Evolutionary conservation across 2,888 invertebrate species (phyloP).

Genomic region (Scaptomyza flava): DNA sequence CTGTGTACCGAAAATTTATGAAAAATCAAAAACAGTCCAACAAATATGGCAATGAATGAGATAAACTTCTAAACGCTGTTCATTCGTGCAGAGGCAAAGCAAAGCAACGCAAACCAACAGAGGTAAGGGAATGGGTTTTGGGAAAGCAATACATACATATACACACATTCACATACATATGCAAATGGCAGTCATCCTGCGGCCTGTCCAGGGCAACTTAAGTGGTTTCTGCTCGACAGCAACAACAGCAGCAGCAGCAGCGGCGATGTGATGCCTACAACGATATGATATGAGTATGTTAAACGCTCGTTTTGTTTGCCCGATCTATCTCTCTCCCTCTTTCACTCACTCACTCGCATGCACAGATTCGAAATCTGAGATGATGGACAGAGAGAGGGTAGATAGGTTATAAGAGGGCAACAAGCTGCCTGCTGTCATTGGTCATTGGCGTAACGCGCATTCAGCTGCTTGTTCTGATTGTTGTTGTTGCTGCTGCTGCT

Average conservation of each 20-base stretch:
- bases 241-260: constrained; percentile 12
- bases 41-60: constrained; percentile 78
- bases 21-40: constrained; percentile 56
- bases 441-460: constrained; percentile 74
- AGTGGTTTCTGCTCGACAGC: constrained; percentile 70
- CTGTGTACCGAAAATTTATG: constrained; percentile 29
- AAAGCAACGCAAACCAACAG: constrained; percentile 29
- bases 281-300: constrained; percentile 81
- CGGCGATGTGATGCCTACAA: constrained; percentile 74
- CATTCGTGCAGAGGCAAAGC: constrained; percentile 56
- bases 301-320: constrained; percentile 80
- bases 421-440: constrained; percentile 63
- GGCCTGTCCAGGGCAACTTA: constrained; percentile 69
- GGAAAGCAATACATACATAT: not conserved
- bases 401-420: constrained; percentile 26
- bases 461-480: constrained; percentile 55
- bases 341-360: constrained; percentile 45
- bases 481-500: constrained; percentile 31
- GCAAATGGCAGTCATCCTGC: constrained; percentile 78
- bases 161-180: constrained; percentile 45
- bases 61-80: constrained; percentile 73
- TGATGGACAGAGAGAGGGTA: constrained; percentile 7
- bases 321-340: constrained; percentile 51
- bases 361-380: constrained; percentile 26
- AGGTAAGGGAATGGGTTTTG: constrained; percentile 22